A percentile compares a stretch with the other conserved stretches of the same genome.
Conservation (phyloP, 2,888 invertebrate genomes). For the Sinopyrophorus schimmeli region DNA sequence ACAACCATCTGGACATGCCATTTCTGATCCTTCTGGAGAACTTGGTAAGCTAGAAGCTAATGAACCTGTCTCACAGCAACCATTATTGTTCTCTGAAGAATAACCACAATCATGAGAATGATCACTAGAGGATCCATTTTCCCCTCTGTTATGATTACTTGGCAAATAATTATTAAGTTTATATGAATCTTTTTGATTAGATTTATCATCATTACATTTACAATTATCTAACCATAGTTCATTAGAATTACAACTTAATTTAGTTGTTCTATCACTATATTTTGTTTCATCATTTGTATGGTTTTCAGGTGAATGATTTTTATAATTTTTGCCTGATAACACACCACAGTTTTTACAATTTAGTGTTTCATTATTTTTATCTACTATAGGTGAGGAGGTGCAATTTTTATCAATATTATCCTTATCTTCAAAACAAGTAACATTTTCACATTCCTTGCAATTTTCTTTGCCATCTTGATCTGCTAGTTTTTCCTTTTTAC, state of each 20-base stretch:
- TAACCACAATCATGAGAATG: slow-evolving; percentile 85
- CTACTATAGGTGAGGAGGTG: slow-evolving; percentile 30
- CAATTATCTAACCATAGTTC: slow-evolving; percentile 49
- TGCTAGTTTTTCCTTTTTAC: slow-evolving; percentile 70
- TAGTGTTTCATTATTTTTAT: slow-evolving; percentile 42
- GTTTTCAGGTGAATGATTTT: slow-evolving; percentile 14
- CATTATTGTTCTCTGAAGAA: slow-evolving; percentile 81
- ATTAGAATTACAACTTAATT: slow-evolving; percentile 35
- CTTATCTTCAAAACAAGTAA: slow-evolving; percentile 50
- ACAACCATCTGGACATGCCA: slow-evolving; percentile 86
- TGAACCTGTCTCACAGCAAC: slow-evolving; percentile 68
- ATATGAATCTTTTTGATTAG: slow-evolving; percentile 39
- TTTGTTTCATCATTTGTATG: slow-evolving; percentile 12
- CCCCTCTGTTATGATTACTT: slow-evolving; percentile 42
- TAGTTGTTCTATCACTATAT: slow-evolving; percentile 14
- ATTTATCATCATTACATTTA: slow-evolving; percentile 40
- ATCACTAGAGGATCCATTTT: slow-evolving; percentile 67
- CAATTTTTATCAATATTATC: slow-evolving; percentile 40
- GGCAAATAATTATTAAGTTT: slow-evolving; percentile 43
- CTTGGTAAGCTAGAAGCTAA: slow-evolving; percentile 78
- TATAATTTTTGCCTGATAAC: slow-evolving; percentile 23
- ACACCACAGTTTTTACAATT: slow-evolving; percentile 40
- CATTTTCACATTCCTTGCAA: slow-evolving; percentile 31
- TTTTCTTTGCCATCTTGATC: slow-evolving; percentile 53
- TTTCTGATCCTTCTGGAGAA: slow-evolving; percentile 88